Evolutionary conservation across 64 coral and sea anemone species (phyloP), one percentile per base, ranked within the genome.

Genomic region (Montipora capricornis): DNA sequence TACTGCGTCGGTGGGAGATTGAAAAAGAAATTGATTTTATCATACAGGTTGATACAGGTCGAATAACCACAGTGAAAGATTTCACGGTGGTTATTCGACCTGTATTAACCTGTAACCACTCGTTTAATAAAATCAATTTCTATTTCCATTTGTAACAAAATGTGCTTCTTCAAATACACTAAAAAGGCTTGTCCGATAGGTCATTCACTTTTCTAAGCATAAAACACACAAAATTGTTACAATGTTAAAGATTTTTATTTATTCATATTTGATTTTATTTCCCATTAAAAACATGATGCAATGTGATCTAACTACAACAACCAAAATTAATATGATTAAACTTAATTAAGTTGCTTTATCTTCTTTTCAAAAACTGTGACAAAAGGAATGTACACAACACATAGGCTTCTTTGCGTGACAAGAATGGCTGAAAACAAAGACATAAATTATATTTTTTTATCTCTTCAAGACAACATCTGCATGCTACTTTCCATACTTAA

Each of bases 191-290:
- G 37, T 37, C 37, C 37, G 37, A 37, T 37, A 37, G 37, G 37
- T 37, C 1, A 37, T 37, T 37, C 37, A 37, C 37, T 37, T 37
- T 37, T 37, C 37, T 55, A 64, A 14, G 14, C 9, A 64, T 12
- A 64, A 64, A 64, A 64, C 61, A 64, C 61, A 71, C 47, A 86
- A 60, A 86, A 50, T 45, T 29, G 45, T 83, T 86, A 70, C 82
- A 86, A 71, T n/a, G 47, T 70, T 70, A 70, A 71, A 49, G 44
- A 17, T 70, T 67, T 86, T 86, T 83, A 83, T 83, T 83, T 48
- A 49, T 68, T 83, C 5, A 83, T 10, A 17, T 22, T 85, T 70
- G 64, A 86, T 71, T 68, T 19, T 73, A 16, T 68, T 20, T 83
- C 82, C 66, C 82, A 26, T 15, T 86, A 86, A 86, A 86, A 86